Conservation (phyloP, 2,797 vertebrate species). For the Percopsis omiscomaycus region DNA sequence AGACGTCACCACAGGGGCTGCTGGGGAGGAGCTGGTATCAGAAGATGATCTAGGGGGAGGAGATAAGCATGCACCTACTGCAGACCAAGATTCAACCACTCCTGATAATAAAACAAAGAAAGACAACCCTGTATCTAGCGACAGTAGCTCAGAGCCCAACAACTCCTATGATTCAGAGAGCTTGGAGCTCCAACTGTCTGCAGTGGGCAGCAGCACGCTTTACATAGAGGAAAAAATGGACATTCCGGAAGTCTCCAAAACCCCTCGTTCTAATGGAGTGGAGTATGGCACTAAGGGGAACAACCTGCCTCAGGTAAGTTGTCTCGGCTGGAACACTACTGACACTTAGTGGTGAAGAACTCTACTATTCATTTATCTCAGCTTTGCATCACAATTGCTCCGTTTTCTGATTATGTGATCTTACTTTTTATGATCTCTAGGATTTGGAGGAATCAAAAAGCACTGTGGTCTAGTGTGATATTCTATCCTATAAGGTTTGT, state of each 20-base stretch:
- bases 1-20: slow-evolving; percentile 5
- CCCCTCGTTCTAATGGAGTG: slow-evolving; percentile 33
- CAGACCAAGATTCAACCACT: slow-evolving; percentile 18
- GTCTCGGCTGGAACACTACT: background rate
- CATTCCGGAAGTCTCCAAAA: background rate
- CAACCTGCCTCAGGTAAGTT: slow-evolving; percentile 55
- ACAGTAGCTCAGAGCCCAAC: slow-evolving; percentile 63
- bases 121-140: slow-evolving; percentile 43
- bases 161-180: slow-evolving; percentile 63
- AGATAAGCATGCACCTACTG: slow-evolving; percentile 21
- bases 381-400: background rate
- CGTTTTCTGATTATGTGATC: background rate
- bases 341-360: background rate
- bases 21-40: slow-evolving; percentile 18
- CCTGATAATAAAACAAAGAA: slow-evolving; percentile 42
- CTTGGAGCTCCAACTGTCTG: slow-evolving; percentile 61
- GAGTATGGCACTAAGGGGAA: slow-evolving; percentile 31
- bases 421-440: slow-evolving; percentile 38
- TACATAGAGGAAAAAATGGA: slow-evolving; percentile 57
- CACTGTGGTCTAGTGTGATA: slow-evolving; percentile 57
- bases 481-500: slow-evolving; percentile 36
- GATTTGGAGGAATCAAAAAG: slow-evolving; percentile 55
- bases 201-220: slow-evolving; percentile 40
- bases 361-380: background rate
- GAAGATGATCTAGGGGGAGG: slow-evolving; percentile 35